Conservation (phyloP, 1,140 invertebrate genomes). For the Psix sp. region DNA sequence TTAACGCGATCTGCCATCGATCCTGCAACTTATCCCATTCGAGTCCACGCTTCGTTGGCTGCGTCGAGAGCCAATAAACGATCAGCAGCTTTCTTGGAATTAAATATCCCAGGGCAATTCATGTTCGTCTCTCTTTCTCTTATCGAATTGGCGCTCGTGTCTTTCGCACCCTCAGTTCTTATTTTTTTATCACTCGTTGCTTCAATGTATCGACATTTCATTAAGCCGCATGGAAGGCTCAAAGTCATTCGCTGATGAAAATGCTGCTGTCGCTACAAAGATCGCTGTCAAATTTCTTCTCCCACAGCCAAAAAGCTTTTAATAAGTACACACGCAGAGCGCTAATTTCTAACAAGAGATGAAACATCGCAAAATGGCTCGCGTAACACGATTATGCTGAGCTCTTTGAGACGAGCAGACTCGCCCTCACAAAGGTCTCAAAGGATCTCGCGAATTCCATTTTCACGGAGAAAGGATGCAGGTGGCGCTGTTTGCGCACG, state of each 20-base stretch:
- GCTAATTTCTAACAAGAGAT: constrained; percentile 42
- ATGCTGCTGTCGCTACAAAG: too few species aligned
- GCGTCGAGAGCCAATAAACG: constrained; percentile 71
- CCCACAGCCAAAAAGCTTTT: too few species aligned
- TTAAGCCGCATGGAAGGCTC: neutral
- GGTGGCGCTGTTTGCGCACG: constrained; percentile 43
- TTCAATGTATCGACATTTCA: constrained; percentile 7
- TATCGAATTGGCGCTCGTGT: too few species aligned
- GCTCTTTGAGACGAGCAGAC: constrained; percentile 46
- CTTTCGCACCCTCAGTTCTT: constrained; percentile 8
- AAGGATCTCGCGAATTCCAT: constrained; percentile 58
- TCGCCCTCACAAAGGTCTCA: constrained; percentile 53
- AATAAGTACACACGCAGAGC: constrained; percentile 37
- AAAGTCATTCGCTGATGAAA: neutral
- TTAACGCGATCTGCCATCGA: constrained; percentile 72
- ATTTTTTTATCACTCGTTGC: neutral
- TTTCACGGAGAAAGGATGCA: constrained; percentile 51
- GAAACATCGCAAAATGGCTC: constrained; percentile 39
- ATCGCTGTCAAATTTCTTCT: too few species aligned
- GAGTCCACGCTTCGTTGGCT: constrained; percentile 60
- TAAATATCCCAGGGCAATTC: constrained; percentile 74
- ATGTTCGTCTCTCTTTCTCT: constrained; percentile 18
- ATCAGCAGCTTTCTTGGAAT: constrained; percentile 69
- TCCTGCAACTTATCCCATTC: constrained; percentile 71
- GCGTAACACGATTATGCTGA: constrained; percentile 55